Evolutionary conservation across 2,888 invertebrate genomes (phyloP).

Genomic region (Leptothorax acervorum): DNA sequence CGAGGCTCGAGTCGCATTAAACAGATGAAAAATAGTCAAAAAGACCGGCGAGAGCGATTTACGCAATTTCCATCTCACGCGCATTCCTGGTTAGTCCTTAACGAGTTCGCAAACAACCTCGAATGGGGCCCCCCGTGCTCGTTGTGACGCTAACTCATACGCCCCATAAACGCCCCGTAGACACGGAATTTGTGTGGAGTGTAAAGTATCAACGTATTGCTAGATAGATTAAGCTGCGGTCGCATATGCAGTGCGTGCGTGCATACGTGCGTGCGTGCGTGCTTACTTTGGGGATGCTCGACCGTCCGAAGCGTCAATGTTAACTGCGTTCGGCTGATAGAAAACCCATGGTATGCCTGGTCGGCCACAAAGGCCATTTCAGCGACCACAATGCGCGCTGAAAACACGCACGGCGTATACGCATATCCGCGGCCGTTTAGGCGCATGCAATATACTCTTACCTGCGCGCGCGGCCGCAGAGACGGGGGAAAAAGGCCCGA

Average conservation of each 20-base stretch:
- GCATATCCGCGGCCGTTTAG: slow-evolving; percentile 70
- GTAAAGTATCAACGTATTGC: slow-evolving; percentile 61
- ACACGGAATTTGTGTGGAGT: slow-evolving; percentile 61
- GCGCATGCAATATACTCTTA: slow-evolving; percentile 78
- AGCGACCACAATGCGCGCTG: slow-evolving; percentile 82
- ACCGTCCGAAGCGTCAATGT: slow-evolving; percentile 73
- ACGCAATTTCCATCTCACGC: slow-evolving; percentile 57
- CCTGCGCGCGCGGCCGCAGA: slow-evolving; percentile 61
- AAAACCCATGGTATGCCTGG: slow-evolving; percentile 75
- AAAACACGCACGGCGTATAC: slow-evolving; percentile 73
- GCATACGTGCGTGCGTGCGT: slow-evolving; percentile 41
- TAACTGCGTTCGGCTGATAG: slow-evolving; percentile 78
- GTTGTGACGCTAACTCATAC: slow-evolving; percentile 48
- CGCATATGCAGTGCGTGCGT: slow-evolving; percentile 11
- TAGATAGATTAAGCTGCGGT: slow-evolving; percentile 52
- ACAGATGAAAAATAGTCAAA: slow-evolving; percentile 23
- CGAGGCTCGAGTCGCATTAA: slow-evolving; percentile 20
- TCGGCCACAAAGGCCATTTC: slow-evolving; percentile 83
- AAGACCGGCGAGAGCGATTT: slow-evolving; percentile 69
- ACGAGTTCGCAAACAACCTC: slow-evolving; percentile 47
- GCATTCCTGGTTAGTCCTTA: slow-evolving; percentile 42
- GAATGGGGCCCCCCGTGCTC: slow-evolving; percentile 13
- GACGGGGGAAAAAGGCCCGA: slow-evolving; percentile 59
- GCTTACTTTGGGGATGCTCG: slow-evolving; percentile 53
- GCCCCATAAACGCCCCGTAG: slow-evolving; percentile 59